Evolutionary conservation across 2,797 vertebrate genomes (phyloP).

Genomic region (Sebastes minor): DNA sequence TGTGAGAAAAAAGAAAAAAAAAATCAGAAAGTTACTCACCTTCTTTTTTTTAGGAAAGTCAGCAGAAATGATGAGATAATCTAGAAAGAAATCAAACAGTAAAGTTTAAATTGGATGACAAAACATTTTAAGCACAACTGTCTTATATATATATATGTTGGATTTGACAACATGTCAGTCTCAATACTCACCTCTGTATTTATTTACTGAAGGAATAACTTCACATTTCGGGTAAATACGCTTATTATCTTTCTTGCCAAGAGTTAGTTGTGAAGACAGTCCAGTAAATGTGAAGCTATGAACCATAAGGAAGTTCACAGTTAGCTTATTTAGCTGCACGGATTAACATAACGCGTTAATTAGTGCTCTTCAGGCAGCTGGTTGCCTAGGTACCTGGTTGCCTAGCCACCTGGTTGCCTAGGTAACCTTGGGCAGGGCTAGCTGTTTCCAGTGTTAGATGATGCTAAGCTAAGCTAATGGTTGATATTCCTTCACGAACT

Average conservation of each 20-base stretch:
- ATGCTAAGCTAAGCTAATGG: background rate
- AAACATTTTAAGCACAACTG: background rate
- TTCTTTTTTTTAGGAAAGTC: background rate
- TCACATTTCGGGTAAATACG: background rate
- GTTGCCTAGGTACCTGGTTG: too few relatives aligned
- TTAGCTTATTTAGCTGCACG: fast-evolving
- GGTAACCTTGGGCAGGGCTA: background rate
- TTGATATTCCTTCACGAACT: background rate
- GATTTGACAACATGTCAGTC: background rate
- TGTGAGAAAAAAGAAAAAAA: background rate
- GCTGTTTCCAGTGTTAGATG: background rate
- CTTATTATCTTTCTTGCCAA: background rate
- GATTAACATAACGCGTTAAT: background rate
- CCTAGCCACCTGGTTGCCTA: too few relatives aligned
- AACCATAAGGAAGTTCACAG: fast-evolving
- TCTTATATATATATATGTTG: background rate
- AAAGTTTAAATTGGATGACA: background rate
- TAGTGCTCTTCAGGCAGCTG: fast-evolving
- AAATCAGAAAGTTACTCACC: background rate
- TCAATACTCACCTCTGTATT: background rate
- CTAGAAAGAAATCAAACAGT: background rate
- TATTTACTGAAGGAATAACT: background rate
- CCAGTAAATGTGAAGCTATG: background rate
- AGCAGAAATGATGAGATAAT: background rate
- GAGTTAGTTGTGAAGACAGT: background rate